These are phyloP conservation scores for Acanthiza pusilla DNA, from an alignment of 2,797 vertebrate species.

Conservation along the genomic window DNA sequence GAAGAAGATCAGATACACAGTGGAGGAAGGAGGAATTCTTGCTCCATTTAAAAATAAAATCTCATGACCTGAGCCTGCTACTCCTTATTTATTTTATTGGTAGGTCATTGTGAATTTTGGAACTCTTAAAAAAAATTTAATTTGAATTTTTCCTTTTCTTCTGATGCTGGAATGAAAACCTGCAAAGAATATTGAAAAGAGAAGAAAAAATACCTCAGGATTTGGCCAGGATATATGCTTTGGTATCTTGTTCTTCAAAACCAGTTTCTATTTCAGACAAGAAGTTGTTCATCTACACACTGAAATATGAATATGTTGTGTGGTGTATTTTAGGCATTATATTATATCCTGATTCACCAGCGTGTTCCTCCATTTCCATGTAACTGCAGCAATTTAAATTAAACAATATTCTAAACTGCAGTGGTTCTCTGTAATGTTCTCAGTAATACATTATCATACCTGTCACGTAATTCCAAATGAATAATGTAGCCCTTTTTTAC, in stretches of 20 bases:
- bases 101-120: background rate
- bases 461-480: background rate
- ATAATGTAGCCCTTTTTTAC: background rate
- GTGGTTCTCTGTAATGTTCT: background rate
- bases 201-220: background rate
- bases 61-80: background rate
- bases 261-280: background rate
- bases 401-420: background rate
- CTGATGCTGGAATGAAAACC: background rate
- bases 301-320: background rate
- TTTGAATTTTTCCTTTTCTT: background rate
- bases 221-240: background rate
- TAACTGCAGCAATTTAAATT: background rate
- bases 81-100: background rate
- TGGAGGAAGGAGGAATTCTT: background rate
- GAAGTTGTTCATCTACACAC: background rate
- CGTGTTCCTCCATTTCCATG: accelerated
- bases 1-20: background rate
- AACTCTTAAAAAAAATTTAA: background rate
- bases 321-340: background rate
- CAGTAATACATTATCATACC: background rate
- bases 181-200: background rate
- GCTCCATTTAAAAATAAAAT: background rate
- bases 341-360: background rate
- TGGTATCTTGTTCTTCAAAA: background rate